phyloP scores from a whole-genome alignment of 2,797 vertebrate species.

The Pogoniulus pusillus region DNA sequence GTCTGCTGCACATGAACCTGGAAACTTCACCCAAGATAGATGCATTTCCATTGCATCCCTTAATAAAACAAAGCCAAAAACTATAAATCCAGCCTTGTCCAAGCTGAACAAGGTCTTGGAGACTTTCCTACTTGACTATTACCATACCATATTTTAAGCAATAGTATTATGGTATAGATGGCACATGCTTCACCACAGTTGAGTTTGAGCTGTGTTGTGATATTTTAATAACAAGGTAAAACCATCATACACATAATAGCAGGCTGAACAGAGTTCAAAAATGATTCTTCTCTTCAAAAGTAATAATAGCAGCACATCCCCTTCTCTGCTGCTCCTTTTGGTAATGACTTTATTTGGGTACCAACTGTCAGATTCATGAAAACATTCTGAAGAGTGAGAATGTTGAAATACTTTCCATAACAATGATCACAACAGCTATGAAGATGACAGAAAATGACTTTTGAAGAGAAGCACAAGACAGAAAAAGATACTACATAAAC shows the following conservation, averaged over 20 bases:
- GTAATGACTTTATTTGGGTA: slow-evolving; percentile 51
- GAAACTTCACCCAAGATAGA: background rate
- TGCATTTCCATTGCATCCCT: background rate
- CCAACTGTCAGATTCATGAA: slow-evolving; percentile 33
- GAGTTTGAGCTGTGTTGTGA: slow-evolving; percentile 34
- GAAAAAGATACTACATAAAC: background rate
- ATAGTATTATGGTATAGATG: background rate
- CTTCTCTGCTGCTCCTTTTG: background rate
- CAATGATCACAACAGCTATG: slow-evolving; percentile 24
- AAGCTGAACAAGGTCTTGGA: background rate
- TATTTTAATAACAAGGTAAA: slow-evolving; percentile 58
- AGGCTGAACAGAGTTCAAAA: slow-evolving; percentile 16
- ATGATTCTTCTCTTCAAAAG: slow-evolving; percentile 28
- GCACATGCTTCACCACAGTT: background rate
- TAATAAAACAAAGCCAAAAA: background rate
- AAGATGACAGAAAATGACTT: slow-evolving; percentile 34
- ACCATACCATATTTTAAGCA: background rate
- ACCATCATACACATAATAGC: slow-evolving; percentile 8
- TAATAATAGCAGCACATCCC: slow-evolving; percentile 29
- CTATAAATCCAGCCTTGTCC: background rate
- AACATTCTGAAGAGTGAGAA: slow-evolving; percentile 27
- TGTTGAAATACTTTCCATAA: slow-evolving; percentile 7
- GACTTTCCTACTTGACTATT: background rate
- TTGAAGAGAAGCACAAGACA: background rate
- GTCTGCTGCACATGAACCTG: rapidly evolving